Evolutionary conservation across 2,113 vertebrate species (phyloP).

Genomic region (Thunnus maccoyii): DNA sequence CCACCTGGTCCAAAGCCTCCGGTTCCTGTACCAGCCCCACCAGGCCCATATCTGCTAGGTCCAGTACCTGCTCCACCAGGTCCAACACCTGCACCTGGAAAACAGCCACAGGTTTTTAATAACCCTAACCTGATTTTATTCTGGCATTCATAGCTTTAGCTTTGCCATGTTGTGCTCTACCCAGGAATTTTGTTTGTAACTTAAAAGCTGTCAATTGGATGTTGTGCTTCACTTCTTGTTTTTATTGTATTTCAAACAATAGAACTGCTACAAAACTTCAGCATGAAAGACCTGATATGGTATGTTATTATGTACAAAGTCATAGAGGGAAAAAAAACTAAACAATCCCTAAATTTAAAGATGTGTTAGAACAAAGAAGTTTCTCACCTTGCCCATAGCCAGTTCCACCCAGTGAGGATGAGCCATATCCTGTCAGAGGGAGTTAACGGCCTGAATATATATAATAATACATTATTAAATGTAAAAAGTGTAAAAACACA

Average conservation of each 20-base stretch:
- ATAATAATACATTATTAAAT: neutral
- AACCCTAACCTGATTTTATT: neutral
- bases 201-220: too few species aligned
- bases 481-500: neutral
- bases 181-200: too few species aligned
- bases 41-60: conserved; percentile 27
- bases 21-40: conserved; percentile 12
- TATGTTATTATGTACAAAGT: neutral
- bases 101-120: neutral
- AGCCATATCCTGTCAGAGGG: conserved; percentile 62
- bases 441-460: conserved; percentile 11
- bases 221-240: too few species aligned
- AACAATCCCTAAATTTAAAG: neutral
- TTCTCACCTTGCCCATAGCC: conserved; percentile 66
- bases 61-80: conserved; percentile 20
- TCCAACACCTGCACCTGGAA: conserved; percentile 34
- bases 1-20: conserved; percentile 29
- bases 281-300: neutral
- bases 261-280: neutral
- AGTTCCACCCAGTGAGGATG: conserved; percentile 60
- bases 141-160: too few species aligned
- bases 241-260: too few species aligned
- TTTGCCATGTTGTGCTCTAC: too few species aligned
- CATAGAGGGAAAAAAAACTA: neutral
- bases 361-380: neutral